Evolutionary conservation across 2,113 vertebrate genomes (phyloP).

Genomic region (Redunca redunca): DNA sequence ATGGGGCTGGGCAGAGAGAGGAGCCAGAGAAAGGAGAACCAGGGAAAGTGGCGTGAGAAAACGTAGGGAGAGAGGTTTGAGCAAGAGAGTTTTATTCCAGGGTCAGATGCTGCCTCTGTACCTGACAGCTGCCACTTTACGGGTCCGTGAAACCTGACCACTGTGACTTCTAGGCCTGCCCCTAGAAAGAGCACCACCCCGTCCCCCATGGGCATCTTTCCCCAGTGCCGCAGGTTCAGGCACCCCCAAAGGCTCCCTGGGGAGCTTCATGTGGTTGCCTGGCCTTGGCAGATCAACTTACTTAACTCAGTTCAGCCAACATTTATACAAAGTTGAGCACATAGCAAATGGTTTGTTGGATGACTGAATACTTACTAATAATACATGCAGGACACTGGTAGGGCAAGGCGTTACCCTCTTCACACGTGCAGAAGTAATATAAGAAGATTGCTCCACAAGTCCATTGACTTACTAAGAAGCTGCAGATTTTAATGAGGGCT

Average conservation of each 20-base stretch:
- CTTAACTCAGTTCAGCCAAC: not conserved
- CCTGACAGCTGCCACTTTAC: not conserved
- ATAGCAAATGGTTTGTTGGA: not conserved
- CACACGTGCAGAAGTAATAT: not conserved
- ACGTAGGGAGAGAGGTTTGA: not conserved
- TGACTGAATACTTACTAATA: not conserved
- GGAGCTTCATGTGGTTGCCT: not conserved
- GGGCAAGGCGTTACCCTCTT: not conserved
- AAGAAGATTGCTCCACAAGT: not conserved
- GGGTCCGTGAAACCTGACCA: not conserved
- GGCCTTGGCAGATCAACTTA: not conserved
- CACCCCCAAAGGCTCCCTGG: not conserved
- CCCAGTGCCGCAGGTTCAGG: fast-evolving
- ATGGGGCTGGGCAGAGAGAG: not conserved
- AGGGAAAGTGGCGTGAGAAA: not conserved
- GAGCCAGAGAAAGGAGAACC: not conserved
- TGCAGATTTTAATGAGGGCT: not conserved
- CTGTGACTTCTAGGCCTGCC: not conserved
- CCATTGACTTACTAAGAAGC: not conserved
- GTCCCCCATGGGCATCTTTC: fast-evolving
- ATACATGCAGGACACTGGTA: not conserved
- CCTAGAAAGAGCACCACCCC: not conserved
- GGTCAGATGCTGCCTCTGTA: not conserved
- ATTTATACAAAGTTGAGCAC: not conserved
- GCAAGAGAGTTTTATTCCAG: not conserved